Base-by-base conservation (phyloP, 2,113 vertebrate genomes). In the Piaya cayana region DNA sequence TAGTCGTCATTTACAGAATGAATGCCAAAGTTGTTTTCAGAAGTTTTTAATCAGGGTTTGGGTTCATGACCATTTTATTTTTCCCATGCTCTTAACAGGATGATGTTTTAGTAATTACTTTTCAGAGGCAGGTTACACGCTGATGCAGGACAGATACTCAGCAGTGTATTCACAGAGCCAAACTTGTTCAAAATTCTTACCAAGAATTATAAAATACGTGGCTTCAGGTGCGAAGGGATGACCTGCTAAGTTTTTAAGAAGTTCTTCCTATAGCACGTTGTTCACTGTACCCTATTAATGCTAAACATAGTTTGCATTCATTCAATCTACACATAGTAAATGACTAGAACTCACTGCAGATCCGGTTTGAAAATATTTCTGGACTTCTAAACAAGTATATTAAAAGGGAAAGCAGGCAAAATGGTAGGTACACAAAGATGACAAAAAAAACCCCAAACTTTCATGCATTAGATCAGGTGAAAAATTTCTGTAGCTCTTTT, bases 351-450 rank as follows among this genome's bases (percentile, higher is more conserved):
- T 83, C 63, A 82, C 0, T 49, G 21, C 36, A 74, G 42, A 23
- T 86, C 76, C 67, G 34, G 37, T 78, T 88, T 74, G 80, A 77
- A 74, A 94, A 22, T 19, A 74, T 50, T 82, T 82, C 67, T 83
- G 37, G 30, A 71, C 39, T 52, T 39, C 11, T 62, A 76, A 23
- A 68, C 34, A 78, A 84, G 47, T 1, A 0, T 8, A 71, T 45
- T 43, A 55, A 87, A 15, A 78, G 13, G 22, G 82, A 82, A 86
- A 79, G n/a, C 11, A 79, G 34, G 32, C 18, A 72, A 78, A 30
- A 42, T 55, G 13, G 1, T 2, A 49, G 20, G 14, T 4, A 3
- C 20, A 79, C 14, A n/a, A 0, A 37, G 29, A 65, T 25, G 20
- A 58, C 34, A 39, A 52, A 64, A 45, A 29, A n/a, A 62, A 26